Evolutionary conservation across 2,797 vertebrate genomes (phyloP).

Genomic region (Margarornis squamiger): DNA sequence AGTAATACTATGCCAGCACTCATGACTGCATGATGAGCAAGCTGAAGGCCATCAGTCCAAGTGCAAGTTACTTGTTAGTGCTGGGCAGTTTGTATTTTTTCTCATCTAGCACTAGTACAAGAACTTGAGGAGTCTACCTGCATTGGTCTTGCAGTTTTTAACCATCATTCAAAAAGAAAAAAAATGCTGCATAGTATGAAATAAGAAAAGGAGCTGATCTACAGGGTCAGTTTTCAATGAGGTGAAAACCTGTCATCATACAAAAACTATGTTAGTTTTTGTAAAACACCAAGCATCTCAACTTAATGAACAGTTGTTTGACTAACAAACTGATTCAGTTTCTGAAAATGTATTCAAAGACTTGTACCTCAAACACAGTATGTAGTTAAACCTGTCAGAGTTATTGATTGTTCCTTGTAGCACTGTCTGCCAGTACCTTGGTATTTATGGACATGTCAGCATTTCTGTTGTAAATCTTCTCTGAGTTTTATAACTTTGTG

Average conservation of each 20-base stretch:
- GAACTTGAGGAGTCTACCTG: not conserved
- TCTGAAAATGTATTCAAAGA: not conserved
- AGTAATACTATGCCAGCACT: too few species aligned
- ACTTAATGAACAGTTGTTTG: not conserved
- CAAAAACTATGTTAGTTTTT: not conserved
- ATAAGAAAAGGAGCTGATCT: not conserved
- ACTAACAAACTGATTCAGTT: not conserved
- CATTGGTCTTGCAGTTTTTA: not conserved
- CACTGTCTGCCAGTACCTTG: not conserved
- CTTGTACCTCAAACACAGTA: not conserved
- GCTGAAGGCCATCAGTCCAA: not conserved
- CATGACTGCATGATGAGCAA: not conserved
- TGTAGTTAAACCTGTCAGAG: slow-evolving; percentile 10
- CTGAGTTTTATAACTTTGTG: slow-evolving; percentile 7
- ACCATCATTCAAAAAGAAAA: not conserved
- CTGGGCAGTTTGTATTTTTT: not conserved
- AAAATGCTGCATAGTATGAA: not conserved
- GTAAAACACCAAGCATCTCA: not conserved
- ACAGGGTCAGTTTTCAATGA: not conserved
- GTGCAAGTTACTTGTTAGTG: not conserved
- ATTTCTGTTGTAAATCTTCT: slow-evolving; percentile 32
- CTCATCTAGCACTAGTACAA: not conserved
- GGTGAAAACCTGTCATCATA: not conserved
- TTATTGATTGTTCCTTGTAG: slow-evolving; percentile 24
- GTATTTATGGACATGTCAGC: slow-evolving; percentile 26